Percentiles rank a stretch among this genome's conserved stretches.
Evolutionary conservation across 2,888 invertebrate genomes (phyloP).

Genomic region (Pyrrhia umbra): DNA sequence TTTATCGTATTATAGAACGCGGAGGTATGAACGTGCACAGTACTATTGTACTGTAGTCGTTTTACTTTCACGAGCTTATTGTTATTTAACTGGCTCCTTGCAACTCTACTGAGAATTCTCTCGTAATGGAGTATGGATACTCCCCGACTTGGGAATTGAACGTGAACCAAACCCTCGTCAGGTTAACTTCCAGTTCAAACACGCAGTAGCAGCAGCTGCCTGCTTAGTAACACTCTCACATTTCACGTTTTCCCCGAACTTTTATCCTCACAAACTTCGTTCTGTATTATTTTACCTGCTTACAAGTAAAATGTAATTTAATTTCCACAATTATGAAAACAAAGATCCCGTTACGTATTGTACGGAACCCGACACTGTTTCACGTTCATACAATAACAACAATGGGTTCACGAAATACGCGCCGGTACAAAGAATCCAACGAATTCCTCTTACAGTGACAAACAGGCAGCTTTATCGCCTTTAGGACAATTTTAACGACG

Average conservation of each 20-base stretch:
- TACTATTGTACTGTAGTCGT: background rate
- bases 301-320: background rate
- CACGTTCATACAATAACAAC: background rate
- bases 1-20: background rate
- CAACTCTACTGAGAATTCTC: background rate
- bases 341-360: conserved; percentile 2
- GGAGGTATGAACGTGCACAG: background rate
- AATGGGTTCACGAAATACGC: background rate
- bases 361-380: background rate
- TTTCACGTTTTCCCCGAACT: background rate
- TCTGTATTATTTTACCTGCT: background rate
- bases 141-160: background rate
- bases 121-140: background rate
- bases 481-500: conserved; percentile 43
- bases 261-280: background rate
- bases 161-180: background rate
- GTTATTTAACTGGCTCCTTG: background rate
- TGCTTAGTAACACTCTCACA: background rate
- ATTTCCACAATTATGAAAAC: background rate
- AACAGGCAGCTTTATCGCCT: conserved; percentile 22
- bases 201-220: background rate
- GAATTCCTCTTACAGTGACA: conserved; percentile 11
- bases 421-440: background rate
- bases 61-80: background rate
- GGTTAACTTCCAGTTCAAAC: background rate